Conservation (phyloP, 2,113 vertebrate species). For the Colinus virginianus region DNA sequence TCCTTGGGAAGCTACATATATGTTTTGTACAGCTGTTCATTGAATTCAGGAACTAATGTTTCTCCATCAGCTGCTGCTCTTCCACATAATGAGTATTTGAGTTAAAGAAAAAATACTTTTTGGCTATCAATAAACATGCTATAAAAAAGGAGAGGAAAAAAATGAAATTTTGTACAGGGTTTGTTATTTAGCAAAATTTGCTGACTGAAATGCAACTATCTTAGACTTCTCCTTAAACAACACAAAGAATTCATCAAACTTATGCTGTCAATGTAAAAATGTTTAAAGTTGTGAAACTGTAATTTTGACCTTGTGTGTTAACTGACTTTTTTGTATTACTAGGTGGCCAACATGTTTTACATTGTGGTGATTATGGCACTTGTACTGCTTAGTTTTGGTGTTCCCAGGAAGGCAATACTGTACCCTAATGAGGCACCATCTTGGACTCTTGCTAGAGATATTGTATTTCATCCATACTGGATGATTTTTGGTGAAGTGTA, state of each 20-base stretch:
- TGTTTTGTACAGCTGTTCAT: background rate
- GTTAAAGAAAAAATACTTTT: background rate
- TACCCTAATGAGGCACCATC: constrained; percentile 90
- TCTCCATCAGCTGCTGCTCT: background rate
- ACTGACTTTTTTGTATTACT: constrained; percentile 35
- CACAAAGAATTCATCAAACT: background rate
- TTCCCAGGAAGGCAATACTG: constrained; percentile 96
- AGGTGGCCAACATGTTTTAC: constrained; percentile 99
- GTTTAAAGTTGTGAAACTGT: background rate
- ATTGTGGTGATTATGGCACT: constrained; percentile 99
- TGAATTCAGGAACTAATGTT: background rate
- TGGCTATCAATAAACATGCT: background rate
- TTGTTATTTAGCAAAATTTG: background rate
- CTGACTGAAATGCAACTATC: background rate
- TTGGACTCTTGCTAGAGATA: constrained; percentile 94
- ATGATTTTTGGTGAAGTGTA: constrained; percentile 99
- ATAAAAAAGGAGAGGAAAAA: background rate
- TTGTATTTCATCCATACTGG: constrained; percentile 98
- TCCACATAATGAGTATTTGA: background rate
- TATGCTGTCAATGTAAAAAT: background rate
- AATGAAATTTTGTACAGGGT: background rate
- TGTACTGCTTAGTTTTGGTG: constrained; percentile 95
- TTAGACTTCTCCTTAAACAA: background rate
- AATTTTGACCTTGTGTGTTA: background rate
- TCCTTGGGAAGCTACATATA: background rate